Conservation (phyloP, 1,140 invertebrate genomes). For the Drosophila athabasca region DNA sequence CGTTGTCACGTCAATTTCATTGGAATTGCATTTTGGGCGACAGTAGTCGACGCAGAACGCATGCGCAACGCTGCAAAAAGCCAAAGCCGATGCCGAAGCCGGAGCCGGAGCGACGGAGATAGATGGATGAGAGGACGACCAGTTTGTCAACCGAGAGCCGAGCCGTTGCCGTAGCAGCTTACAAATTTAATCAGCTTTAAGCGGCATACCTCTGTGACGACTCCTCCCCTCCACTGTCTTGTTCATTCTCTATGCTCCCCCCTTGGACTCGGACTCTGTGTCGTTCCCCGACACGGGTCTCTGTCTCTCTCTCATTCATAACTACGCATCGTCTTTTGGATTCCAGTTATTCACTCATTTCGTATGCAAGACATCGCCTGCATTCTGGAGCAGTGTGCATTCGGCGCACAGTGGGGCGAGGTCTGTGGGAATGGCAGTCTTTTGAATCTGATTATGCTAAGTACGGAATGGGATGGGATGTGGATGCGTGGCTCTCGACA, state of each 20-base stretch:
- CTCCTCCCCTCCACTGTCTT: no score
- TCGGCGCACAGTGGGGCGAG: constrained; percentile 53
- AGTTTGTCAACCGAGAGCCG: constrained; percentile 65
- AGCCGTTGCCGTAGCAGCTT: constrained; percentile 46
- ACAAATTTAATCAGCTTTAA: constrained; percentile 79
- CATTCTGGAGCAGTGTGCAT: constrained; percentile 61
- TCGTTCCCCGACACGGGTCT: constrained; percentile 16
- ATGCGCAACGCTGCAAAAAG: constrained; percentile 51
- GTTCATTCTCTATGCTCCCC: constrained; percentile 49
- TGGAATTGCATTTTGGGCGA: constrained; percentile 71
- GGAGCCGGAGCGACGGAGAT: no score
- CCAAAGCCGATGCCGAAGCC: background rate
- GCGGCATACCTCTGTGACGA: constrained; percentile 20
- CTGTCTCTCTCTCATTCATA: constrained; percentile 56
- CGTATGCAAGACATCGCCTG: constrained; percentile 64
- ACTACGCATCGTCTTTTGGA: constrained; percentile 66
- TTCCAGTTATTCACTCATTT: constrained; percentile 73
- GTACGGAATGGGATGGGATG: constrained; percentile 6
- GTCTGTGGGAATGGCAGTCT: no score
- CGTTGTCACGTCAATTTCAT: constrained; percentile 74
- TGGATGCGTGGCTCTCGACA: background rate
- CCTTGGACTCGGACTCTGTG: constrained; percentile 51
- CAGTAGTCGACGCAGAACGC: constrained; percentile 48
- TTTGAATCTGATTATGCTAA: constrained; percentile 42
- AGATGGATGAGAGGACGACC: constrained; percentile 30